Evolutionary conservation across 1,140 invertebrate genomes (phyloP), one percentile per base, ranked within the genome.

Genomic region (Leptinotarsa undecemlineata): DNA sequence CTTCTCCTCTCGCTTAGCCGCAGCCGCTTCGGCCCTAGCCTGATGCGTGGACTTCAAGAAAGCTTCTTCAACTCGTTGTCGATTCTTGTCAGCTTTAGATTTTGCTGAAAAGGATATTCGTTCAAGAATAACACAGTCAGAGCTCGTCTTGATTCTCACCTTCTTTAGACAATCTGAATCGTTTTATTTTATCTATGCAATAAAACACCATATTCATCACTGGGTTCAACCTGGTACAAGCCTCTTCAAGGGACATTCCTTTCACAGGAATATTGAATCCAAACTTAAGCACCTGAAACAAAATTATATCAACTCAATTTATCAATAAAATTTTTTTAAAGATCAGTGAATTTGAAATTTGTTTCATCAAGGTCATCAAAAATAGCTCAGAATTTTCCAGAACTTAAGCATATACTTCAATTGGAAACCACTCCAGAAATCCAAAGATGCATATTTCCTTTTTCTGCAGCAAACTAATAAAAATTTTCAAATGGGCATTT

Each of bases 11-110:
- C 95, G 88, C 85, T 96, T 83, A 82, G 90, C 85, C 83, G 95
- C 91, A 76, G 95, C 90, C 77, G 94, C 93, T 90, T 98, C 95
- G 78, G 95, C 94, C 19, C 96, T 88, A 21, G 96, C 95, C 23
- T 93, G 92, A 87, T 99, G 97, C 5, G 96, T 97, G 14, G 93
- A 94, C 83, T 98, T 97, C 77, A 97, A 84, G 86, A 96, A 98
- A 26, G 92, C 92, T 86, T 99, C 98, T 83, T 97, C 94, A 1
- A 97, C 94, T 79, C 92, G 92, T 84, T 93, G 89, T 17, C 98
- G 91, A 84, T 98, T 98, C 85, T 96, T 96, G 81, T 99, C 97
- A 42, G 96, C 93, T 86, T 98, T 98, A 17, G 84, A 82, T 87
- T 95, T 93, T 33, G 91, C 94, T 79, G 20, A 57, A 79, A 77